Base-by-base conservation (phyloP, 1,140 invertebrate genomes). In the Pogonus chalceus region DNA sequence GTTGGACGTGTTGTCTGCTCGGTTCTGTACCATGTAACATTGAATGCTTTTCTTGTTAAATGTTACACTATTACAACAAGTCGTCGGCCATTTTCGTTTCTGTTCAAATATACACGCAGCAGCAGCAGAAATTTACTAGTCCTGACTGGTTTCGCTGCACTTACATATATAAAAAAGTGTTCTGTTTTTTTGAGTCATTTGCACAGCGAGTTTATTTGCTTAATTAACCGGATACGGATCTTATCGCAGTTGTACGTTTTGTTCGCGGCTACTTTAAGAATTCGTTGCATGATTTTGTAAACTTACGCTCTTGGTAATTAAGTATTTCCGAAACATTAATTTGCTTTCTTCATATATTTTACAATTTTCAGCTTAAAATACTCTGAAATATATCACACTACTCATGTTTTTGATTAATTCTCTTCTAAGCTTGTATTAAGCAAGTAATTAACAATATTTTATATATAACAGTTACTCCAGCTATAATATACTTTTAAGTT, bases 281-380 rank as follows among this genome's bases (percentile, higher is more conserved):
- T 43, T 43, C 3, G 9, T 43, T 43, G 37, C 37, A 43, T 43
- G 37, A 43, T 43, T 43, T 18, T 3, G 9, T 7, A 10, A 43
- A 43, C 37, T 43, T 43, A 12, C 26, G 26, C 7, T 43, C 37
- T 18, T 9, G 3, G 37, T 18, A 43, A 43, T 43, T 43, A 43
- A 43, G 18, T 18, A 18, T 43, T 43, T 43, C 37, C 37, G 37
- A 12, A 43, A 43, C 37, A 43, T 43, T 43, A 43, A 43, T 43
- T 43, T 43, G 7, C 18, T 9, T 43, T 43, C 3, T 4, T 9
- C 37, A 4, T 43, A 3, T 18, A 43, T 16, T 43, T 31, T 14
- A 31, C 26, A 4, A 14, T 31, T 7, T n/a, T n/a, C n/a, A n/a
- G n/a, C n/a, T n/a, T n/a, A n/a, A n/a, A n/a, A n/a, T n/a, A n/a